A percentile compares a stretch with the other conserved stretches of the same genome.
phyloP scores from a whole-genome alignment of 2,113 vertebrate species.

The Apus apus region DNA sequence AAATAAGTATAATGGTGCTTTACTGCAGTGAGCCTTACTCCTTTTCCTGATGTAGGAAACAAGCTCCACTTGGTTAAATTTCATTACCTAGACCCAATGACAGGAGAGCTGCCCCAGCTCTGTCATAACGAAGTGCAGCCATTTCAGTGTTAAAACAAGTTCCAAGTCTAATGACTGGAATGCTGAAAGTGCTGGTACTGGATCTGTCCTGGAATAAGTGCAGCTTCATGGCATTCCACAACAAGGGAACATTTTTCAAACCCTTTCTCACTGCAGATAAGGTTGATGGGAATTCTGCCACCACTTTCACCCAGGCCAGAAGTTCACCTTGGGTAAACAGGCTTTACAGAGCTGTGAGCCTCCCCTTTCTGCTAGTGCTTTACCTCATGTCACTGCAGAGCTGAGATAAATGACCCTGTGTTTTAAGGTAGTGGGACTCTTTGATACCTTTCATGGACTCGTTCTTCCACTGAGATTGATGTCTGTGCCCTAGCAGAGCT shows the following conservation, averaged over 20 bases:
- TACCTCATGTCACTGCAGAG: neutral
- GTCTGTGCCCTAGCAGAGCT: neutral
- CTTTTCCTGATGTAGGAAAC: neutral
- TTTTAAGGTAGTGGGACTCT: neutral
- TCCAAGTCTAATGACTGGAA: neutral
- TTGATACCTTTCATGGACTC: neutral
- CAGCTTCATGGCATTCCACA: fast-evolving
- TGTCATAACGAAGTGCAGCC: neutral
- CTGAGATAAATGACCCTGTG: neutral
- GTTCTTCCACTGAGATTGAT: neutral
- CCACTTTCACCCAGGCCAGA: neutral
- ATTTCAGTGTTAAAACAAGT: neutral
- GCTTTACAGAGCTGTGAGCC: neutral
- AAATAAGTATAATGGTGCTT: neutral
- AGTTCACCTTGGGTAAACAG: conserved; percentile 1
- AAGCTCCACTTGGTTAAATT: neutral
- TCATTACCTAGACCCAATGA: neutral
- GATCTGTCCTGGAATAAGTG: neutral
- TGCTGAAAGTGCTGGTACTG: neutral
- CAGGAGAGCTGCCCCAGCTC: neutral
- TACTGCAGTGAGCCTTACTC: neutral
- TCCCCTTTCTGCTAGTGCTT: neutral
- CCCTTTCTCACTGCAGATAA: neutral
- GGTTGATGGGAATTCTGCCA: neutral
- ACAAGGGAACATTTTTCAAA: neutral